A percentile compares a stretch with the other conserved stretches of the same genome.
These are phyloP conservation scores for Parnassius apollo DNA, from an alignment of 2,888 invertebrate genomes.

Conservation along the genomic window DNA sequence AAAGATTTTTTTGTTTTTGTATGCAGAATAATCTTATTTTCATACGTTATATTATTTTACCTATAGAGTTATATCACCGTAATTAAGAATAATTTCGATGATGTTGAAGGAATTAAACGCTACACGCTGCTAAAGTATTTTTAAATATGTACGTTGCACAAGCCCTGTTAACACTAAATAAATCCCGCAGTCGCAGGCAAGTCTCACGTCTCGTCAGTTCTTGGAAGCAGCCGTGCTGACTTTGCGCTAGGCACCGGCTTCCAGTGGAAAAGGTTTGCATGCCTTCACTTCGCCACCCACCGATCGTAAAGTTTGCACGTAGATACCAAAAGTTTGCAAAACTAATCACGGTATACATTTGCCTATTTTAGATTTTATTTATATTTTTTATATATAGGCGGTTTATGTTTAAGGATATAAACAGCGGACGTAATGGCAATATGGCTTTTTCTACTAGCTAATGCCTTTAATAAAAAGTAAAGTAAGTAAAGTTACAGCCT, in stretches of 20 bases:
- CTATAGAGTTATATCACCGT: too few species aligned
- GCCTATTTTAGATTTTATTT: not conserved
- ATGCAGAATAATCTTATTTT: too few species aligned
- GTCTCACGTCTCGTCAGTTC: conserved; percentile 52
- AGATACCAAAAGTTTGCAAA: conserved; percentile 11
- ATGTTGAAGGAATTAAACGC: not conserved
- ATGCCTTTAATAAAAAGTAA: too few species aligned
- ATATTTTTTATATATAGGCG: too few species aligned
- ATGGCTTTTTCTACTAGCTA: too few species aligned
- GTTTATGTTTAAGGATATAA: too few species aligned
- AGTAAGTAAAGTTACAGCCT: too few species aligned
- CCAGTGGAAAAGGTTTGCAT: conserved; percentile 34
- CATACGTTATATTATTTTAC: too few species aligned
- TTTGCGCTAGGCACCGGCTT: conserved; percentile 34
- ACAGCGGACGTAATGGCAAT: too few species aligned
- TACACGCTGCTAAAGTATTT: not conserved
- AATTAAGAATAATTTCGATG: too few species aligned
- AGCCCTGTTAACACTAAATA: conserved; percentile 32
- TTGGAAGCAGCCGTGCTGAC: conserved; percentile 51
- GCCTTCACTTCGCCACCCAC: conserved; percentile 45
- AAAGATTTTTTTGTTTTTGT: too few species aligned
- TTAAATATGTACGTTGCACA: conserved; percentile 37
- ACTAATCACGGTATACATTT: not conserved
- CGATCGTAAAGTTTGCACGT: conserved; percentile 34
- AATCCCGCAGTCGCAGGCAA: conserved; percentile 33